Evolutionary conservation across 2,888 invertebrate species (phyloP), one percentile per base, ranked within the genome.

Genomic region (Habroteleia sp.): DNA sequence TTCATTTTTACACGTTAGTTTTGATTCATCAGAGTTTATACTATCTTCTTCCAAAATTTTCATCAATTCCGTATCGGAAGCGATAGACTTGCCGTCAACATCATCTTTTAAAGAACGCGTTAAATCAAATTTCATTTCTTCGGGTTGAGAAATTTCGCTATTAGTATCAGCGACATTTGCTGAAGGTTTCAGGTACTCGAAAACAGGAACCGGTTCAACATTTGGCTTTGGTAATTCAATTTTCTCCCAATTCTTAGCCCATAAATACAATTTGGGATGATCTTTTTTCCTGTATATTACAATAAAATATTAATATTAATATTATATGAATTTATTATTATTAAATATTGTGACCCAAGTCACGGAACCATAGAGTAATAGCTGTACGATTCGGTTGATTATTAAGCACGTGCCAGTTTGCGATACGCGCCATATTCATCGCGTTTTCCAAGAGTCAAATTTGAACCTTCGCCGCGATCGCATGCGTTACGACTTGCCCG

Each of bases 181-280:
- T 29, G 82, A 80, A 2, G 72, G 35, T 8, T 76, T 69, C 14
- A 81, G 78, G 75, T 79, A 81, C 69, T 84, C 89, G 85, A 87
- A 84, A 27, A 85, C 72, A 44, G 87, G 83, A 52, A 84, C 74
- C 8, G 86, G 83, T 5, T 84, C 81, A 6, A 71, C 65, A 10
- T 81, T 77, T 20, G 82, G 77, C 52, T 83, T 77, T n/a, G 83
- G 81, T 56, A 88, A 69, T 50, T 83, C 82, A 0, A 80, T 10
- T 89, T 92, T 92, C 80, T 94, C 94, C 95, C 95, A 96, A 76
- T 93, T 93, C 81, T 95, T 94, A 0, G 95, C 94, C 96, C 96
- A 96, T 0, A 96, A 90, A 87, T 96, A 96, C 27, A 96, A 89
- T 83, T 96, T 96, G 0, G 95, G 96, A 84, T 96, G 96, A 85